Base-by-base conservation (phyloP, 2,888 invertebrate species). In the Ernsta delagoae region DNA sequence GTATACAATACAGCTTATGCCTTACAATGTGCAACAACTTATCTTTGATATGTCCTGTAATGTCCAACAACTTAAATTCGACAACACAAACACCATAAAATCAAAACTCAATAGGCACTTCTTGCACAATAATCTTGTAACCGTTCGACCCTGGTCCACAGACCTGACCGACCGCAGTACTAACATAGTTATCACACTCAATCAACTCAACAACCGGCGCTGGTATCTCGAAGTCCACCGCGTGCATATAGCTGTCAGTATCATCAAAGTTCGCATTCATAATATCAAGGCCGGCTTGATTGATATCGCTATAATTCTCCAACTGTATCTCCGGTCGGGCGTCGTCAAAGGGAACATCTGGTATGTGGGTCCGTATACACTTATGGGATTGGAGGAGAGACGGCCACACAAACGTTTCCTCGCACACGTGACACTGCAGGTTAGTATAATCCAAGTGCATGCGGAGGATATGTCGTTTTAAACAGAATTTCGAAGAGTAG, bases 171-270 rank as follows among this genome's bases (percentile, higher is more conserved):
- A n/a, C n/a, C n/a, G n/a, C n/a, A n/a, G n/a, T n/a, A 34, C 56
- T n/a, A n/a, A 7, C 12, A 48, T 43, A 64, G 59, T 75, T 75
- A 0, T 84, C 81, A 68, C 77, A 83, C 62, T 90, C 91, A 0
- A 78, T 82, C 16, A 90, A 65, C 64, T 89, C 81, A 0, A 88
- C 89, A 0, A 89, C 79, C 0, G 92, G 91, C 0, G 85, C 86
- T 0, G 92, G 91, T 69, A 92, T 88, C 24, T 90, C 90, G 78
- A 89, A 90, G 69, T 91, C 90, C 0, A 88, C 73, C 0, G 78
- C 70, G 48, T 84, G 79, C 77, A 84, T 78, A 61, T 87, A 88
- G 68, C 88, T 83, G 50, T 88, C 86, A 56, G 73, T 76, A 0
- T 84, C 84, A 0, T 61, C 9, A 9, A 12, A 57, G 1, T 12